Percentiles rank a stretch among this genome's conserved stretches.
Evolutionary conservation across 2,113 vertebrate species (phyloP).

Genomic region (Silurus glanis): DNA sequence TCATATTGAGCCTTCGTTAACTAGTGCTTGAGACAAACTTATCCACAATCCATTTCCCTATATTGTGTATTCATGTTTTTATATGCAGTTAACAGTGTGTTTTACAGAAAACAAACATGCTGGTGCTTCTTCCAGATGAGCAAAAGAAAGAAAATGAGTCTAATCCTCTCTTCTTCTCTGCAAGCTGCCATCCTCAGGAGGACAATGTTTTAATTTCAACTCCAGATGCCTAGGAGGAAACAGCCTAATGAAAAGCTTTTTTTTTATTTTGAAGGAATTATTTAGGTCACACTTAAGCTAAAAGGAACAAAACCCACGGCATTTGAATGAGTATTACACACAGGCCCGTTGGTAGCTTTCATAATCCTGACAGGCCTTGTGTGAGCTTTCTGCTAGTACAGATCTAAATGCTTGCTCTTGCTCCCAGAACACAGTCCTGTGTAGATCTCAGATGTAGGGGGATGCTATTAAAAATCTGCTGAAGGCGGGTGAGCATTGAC

Average conservation of each 20-base stretch:
- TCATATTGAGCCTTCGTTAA: not conserved
- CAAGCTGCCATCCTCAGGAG: conserved; percentile 6
- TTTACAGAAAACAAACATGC: not conserved
- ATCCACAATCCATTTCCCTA: not conserved
- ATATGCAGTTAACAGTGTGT: not conserved
- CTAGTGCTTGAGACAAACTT: not conserved
- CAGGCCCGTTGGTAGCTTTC: not conserved
- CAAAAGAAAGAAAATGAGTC: not conserved
- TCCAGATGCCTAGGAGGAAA: not conserved
- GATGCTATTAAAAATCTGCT: not conserved
- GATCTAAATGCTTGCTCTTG: not conserved
- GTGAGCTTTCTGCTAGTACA: conserved; percentile 13
- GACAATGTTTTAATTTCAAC: conserved; percentile 10
- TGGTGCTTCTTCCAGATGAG: conserved; percentile 6
- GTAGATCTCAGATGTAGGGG: not conserved
- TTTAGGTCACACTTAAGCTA: conserved; percentile 13
- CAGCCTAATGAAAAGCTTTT: conserved; percentile 15
- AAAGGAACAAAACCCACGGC: conserved; percentile 26
- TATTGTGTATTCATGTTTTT: not conserved
- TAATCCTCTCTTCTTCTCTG: conserved; percentile 15
- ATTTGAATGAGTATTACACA: conserved; percentile 27
- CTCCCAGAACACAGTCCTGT: conserved; percentile 24
- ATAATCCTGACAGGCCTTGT: conserved; percentile 15
- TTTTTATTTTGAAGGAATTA: conserved; percentile 24
- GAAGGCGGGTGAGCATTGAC: not conserved